phyloP scores from a whole-genome alignment of 2,888 invertebrate genomes.

The Steinernema scapterisci region DNA sequence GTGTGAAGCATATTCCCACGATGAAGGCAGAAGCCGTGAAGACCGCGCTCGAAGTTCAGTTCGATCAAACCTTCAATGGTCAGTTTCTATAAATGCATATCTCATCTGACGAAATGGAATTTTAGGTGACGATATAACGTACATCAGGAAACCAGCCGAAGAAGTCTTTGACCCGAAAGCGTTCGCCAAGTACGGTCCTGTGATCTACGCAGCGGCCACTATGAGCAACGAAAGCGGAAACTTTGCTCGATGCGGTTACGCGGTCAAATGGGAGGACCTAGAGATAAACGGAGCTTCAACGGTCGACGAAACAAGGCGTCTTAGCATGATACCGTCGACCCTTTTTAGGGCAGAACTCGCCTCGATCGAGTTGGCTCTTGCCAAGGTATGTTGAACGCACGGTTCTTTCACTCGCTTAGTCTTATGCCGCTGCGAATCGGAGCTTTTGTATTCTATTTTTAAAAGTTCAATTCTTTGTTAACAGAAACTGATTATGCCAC shows the following conservation, averaged over 20 bases:
- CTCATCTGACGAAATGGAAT: not conserved
- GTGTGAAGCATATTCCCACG: not conserved
- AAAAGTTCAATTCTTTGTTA: not conserved
- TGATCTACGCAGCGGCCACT: conserved; percentile 34
- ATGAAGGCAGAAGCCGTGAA: not conserved
- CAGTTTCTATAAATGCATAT: not conserved
- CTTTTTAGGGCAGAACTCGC: conserved; percentile 49
- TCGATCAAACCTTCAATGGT: not conserved
- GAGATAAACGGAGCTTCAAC: not conserved
- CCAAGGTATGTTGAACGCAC: conserved; percentile 42
- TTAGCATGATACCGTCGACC: conserved; percentile 47
- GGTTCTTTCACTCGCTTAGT: not conserved
- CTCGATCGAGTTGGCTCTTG: conserved; percentile 49
- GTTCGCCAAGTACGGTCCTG: not conserved
- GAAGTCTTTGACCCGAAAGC: not conserved
- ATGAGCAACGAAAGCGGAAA: not conserved
- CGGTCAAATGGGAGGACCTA: conserved; percentile 36
- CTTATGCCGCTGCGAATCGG: too few relatives aligned
- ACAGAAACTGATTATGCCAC: not conserved
- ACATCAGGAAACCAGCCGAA: not conserved
- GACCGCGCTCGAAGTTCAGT: conserved; percentile 4
- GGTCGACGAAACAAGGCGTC: conserved; percentile 40
- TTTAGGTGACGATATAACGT: not conserved
- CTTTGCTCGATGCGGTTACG: conserved; percentile 35
- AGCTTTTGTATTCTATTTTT: not conserved